phyloP scores from a whole-genome alignment of 2,113 vertebrate genomes.

The Psittacula cyanocephala region DNA sequence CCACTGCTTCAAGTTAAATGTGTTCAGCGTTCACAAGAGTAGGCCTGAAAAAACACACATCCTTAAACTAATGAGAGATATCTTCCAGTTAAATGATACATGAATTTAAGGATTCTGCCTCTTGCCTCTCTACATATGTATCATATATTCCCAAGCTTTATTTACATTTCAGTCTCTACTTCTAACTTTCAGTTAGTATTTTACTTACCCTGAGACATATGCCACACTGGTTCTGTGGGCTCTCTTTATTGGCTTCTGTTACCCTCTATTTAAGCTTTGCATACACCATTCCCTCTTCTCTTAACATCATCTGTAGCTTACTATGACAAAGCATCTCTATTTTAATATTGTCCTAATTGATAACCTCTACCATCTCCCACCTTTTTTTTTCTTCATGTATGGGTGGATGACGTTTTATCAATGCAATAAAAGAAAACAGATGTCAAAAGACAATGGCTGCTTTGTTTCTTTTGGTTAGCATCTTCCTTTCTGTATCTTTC shows the following conservation, averaged over 20 bases:
- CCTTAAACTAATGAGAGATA: neutral
- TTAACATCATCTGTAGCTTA: neutral
- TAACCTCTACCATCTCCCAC: neutral
- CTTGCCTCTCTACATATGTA: neutral
- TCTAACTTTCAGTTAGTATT: neutral
- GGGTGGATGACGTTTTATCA: neutral
- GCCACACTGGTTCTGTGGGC: neutral
- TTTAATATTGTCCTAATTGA: neutral
- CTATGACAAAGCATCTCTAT: neutral
- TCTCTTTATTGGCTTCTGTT: neutral
- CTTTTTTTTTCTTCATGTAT: neutral
- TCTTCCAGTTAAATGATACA: neutral
- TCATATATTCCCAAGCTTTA: neutral
- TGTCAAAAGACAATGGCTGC: neutral
- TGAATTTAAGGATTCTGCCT: neutral
- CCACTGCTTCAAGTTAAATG: neutral
- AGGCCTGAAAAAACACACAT: neutral
- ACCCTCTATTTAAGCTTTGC: neutral
- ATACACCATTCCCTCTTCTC: neutral
- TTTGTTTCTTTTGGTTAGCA: neutral
- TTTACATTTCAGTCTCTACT: neutral
- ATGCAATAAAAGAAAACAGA: neutral
- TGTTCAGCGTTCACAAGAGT: rapidly evolving
- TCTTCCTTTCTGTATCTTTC: neutral
- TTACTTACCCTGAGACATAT: neutral